Conservation (phyloP, 1,140 invertebrate genomes). For the Bombus sylvicola region DNA sequence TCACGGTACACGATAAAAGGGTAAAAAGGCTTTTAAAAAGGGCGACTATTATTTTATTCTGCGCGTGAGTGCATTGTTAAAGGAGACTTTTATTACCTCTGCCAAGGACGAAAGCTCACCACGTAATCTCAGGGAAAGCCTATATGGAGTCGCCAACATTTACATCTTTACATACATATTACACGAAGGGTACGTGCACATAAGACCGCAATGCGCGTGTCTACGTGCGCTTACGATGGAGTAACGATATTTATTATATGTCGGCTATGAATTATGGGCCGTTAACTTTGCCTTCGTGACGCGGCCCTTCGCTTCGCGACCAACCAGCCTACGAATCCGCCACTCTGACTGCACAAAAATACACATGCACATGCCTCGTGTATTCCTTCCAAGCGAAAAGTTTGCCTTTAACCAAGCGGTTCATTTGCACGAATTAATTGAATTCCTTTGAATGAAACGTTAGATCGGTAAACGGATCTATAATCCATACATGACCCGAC, state of each 20-base stretch:
- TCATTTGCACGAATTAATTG: slow-evolving; percentile 11
- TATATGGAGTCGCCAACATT: slow-evolving; percentile 52
- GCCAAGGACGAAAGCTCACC: slow-evolving; percentile 66
- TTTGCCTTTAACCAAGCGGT: slow-evolving; percentile 5
- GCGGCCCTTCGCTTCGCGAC: slow-evolving; percentile 57
- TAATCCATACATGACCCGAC: not conserved
- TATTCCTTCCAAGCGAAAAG: not conserved
- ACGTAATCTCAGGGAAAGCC: slow-evolving; percentile 51
- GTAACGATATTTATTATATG: slow-evolving; percentile 75
- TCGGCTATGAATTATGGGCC: slow-evolving; percentile 74
- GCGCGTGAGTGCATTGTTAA: slow-evolving; percentile 51
- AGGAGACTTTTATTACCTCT: slow-evolving; percentile 61
- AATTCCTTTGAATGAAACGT: slow-evolving; percentile 13
- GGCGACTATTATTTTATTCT: slow-evolving; percentile 48
- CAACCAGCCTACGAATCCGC: slow-evolving; percentile 46
- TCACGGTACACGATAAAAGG: not conserved
- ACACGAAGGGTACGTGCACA: slow-evolving; percentile 13
- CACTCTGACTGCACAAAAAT: slow-evolving; percentile 51
- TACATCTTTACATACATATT: slow-evolving; percentile 46
- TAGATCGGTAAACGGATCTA: not conserved
- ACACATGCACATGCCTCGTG: not conserved
- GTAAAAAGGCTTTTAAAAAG: slow-evolving; percentile 14
- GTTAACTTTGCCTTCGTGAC: slow-evolving; percentile 70
- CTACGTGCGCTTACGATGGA: slow-evolving; percentile 60
- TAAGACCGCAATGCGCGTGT: slow-evolving; percentile 44